phyloP scores from a whole-genome alignment of 2,797 vertebrate genomes.

The Mus caroli region DNA sequence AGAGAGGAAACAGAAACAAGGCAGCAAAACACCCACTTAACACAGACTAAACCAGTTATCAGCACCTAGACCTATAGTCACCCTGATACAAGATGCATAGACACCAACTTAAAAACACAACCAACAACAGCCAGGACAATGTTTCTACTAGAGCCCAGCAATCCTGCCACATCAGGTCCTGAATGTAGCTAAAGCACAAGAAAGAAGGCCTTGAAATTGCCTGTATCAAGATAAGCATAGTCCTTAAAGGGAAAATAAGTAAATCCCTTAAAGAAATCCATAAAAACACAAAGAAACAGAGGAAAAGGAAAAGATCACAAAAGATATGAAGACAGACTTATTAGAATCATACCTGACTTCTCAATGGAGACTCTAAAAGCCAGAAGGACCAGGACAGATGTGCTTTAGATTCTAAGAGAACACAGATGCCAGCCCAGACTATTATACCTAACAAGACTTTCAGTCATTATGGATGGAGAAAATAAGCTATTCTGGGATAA shows the following conservation, averaged over 20 bases:
- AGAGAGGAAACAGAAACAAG: neutral
- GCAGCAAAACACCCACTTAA: neutral
- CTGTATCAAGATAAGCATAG: neutral
- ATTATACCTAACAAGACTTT: neutral
- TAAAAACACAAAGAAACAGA: neutral
- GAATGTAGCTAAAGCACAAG: neutral
- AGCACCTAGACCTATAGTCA: neutral
- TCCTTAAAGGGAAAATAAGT: neutral
- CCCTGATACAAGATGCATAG: neutral
- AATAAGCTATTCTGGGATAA: neutral
- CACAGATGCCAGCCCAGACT: neutral
- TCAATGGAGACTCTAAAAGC: neutral
- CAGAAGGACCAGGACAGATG: neutral
- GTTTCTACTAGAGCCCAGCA: neutral
- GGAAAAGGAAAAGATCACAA: neutral
- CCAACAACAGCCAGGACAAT: neutral
- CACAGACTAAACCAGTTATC: neutral
- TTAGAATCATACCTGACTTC: neutral
- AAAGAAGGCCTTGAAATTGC: neutral
- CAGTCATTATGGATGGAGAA: neutral
- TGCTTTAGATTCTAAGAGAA: neutral
- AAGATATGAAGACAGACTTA: neutral
- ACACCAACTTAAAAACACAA: neutral
- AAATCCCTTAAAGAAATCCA: neutral
- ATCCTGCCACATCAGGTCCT: neutral